phyloP scores from a whole-genome alignment of 2,888 invertebrate genomes.

The Xanthia togata region DNA sequence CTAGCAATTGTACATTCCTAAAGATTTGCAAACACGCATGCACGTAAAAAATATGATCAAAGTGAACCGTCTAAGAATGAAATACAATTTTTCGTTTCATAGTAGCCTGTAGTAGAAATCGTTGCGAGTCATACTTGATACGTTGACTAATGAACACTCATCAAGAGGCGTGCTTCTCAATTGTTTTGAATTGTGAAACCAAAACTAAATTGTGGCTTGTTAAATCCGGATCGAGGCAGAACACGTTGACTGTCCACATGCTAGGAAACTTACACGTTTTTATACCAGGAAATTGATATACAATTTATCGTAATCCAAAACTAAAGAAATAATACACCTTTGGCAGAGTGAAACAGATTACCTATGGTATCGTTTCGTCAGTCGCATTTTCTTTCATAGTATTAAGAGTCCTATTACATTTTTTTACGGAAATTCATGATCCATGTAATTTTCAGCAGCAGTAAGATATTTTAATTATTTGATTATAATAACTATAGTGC shows the following conservation, averaged over 20 bases:
- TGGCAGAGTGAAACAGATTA: not conserved
- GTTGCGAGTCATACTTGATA: constrained; percentile 53
- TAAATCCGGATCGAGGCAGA: constrained; percentile 78
- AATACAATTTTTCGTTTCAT: constrained; percentile 10
- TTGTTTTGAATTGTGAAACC: constrained; percentile 84
- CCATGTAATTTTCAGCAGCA: too few species aligned
- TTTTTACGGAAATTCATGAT: too few species aligned
- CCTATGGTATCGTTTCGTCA: not conserved
- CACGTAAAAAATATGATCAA: not conserved
- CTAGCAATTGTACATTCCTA: not conserved
- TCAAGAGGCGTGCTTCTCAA: constrained; percentile 79
- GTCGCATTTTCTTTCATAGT: not conserved
- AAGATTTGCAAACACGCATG: not conserved
- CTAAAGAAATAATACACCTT: not conserved
- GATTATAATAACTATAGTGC: too few species aligned
- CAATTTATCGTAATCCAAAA: constrained; percentile 1
- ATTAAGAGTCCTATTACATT: too few species aligned
- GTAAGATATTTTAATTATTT: too few species aligned
- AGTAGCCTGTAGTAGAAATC: constrained; percentile 37
- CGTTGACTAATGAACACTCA: constrained; percentile 76
- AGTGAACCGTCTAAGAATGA: not conserved
- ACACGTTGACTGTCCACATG: constrained; percentile 50
- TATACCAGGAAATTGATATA: constrained; percentile 19
- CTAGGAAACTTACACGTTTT: constrained; percentile 38
- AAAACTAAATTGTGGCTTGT: constrained; percentile 84